Conservation (phyloP, 2,888 invertebrate species). For the Crematogaster levior region DNA sequence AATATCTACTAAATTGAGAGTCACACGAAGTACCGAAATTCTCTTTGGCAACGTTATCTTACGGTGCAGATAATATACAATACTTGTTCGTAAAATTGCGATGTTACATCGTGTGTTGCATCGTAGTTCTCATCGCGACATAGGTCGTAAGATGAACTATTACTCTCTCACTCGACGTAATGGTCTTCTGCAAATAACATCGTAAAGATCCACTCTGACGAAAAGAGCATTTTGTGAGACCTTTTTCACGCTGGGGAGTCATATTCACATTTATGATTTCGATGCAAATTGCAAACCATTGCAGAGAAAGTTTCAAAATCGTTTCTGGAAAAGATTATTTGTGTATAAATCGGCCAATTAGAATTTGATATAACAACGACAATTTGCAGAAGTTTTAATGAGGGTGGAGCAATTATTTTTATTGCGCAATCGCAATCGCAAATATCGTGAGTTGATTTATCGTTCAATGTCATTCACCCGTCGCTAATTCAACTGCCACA, state of each 20-base stretch:
- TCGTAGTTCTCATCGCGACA: background rate
- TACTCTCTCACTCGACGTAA: conserved; percentile 15
- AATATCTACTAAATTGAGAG: conserved; percentile 36
- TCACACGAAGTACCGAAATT: conserved; percentile 4
- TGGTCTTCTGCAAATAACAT: conserved; percentile 15
- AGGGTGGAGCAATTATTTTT: background rate
- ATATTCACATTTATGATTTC: background rate
- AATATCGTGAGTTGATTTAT: conserved; percentile 9
- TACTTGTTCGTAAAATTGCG: conserved; percentile 23
- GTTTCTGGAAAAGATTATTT: background rate
- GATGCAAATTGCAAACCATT: background rate
- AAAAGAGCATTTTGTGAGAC: background rate
- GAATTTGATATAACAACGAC: background rate
- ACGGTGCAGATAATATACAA: conserved; percentile 10
- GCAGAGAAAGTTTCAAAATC: background rate
- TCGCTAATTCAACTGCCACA: background rate
- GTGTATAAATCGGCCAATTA: background rate
- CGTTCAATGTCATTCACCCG: conserved; percentile 10
- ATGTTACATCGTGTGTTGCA: background rate
- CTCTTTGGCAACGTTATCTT: conserved; percentile 18
- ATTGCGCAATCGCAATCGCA: background rate
- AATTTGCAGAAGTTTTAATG: conserved; percentile 27
- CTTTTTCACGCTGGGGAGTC: background rate
- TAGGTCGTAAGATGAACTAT: background rate
- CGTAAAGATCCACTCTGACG: background rate